Percentiles rank a stretch among this genome's conserved stretches.
phyloP scores from a whole-genome alignment of 2,888 invertebrate species.

The Protonemura montana region DNA sequence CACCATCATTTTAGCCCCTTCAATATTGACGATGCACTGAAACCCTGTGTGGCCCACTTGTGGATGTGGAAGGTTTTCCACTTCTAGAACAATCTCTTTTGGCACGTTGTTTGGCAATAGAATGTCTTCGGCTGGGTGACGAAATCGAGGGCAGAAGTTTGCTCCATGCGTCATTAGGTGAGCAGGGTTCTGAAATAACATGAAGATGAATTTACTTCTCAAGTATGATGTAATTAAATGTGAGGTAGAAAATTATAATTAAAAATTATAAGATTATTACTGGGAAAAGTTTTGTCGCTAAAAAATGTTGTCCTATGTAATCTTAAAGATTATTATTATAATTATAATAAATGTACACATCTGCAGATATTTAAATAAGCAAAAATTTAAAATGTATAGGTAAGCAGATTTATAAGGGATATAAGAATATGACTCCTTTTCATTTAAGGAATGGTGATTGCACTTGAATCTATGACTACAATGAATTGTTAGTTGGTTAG shows the following conservation, averaged over 20 bases:
- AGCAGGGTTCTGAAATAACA: slow-evolving; percentile 63
- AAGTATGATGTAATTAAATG: too few relatives aligned
- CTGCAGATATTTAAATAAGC: too few relatives aligned
- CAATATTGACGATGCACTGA: slow-evolving; percentile 89
- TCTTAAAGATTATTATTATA: too few relatives aligned
- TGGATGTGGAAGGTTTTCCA: slow-evolving; percentile 89
- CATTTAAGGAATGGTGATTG: background rate
- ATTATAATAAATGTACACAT: too few relatives aligned
- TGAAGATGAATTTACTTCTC: background rate
- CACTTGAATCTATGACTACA: background rate
- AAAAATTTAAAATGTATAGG: too few relatives aligned
- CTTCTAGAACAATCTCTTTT: slow-evolving; percentile 87
- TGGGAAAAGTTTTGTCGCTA: too few relatives aligned
- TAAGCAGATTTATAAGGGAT: too few relatives aligned
- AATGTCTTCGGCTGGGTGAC: slow-evolving; percentile 75
- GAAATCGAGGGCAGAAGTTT: slow-evolving; percentile 82
- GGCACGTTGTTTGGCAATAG: slow-evolving; percentile 88
- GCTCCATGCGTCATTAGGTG: slow-evolving; percentile 67
- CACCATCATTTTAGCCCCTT: slow-evolving; percentile 87
- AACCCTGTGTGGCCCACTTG: slow-evolving; percentile 90
- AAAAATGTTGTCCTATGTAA: too few relatives aligned
- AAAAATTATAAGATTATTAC: too few relatives aligned
- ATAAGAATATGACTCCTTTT: too few relatives aligned
- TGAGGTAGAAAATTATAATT: too few relatives aligned
- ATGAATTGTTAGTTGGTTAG: slow-evolving; percentile 18